Evolutionary conservation across 2,797 vertebrate genomes (phyloP).

Genomic region (Brachyalestes nurse): DNA sequence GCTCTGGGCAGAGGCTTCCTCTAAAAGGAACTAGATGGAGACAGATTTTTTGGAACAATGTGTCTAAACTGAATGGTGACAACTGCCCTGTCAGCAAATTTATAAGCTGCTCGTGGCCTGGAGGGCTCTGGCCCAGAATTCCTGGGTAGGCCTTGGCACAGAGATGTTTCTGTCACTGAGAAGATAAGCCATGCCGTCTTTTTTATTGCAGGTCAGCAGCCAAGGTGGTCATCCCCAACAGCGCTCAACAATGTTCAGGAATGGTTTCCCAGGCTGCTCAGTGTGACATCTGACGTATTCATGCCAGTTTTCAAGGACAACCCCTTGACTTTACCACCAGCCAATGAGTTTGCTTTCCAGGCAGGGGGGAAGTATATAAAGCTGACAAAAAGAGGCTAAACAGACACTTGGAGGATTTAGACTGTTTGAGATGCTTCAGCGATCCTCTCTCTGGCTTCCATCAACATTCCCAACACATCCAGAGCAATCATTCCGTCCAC

Average conservation of each 20-base stretch:
- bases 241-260: conserved; percentile 53
- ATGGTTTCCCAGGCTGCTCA: conserved; percentile 65
- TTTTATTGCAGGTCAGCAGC: neutral
- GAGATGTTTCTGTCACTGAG: neutral
- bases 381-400: conserved; percentile 68
- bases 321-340: conserved; percentile 59
- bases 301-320: conserved; percentile 52
- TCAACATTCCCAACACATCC: conserved; percentile 76
- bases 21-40: neutral
- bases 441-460: conserved; percentile 40
- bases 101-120: conserved; percentile 39
- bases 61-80: conserved; percentile 4
- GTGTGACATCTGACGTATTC: conserved; percentile 69
- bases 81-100: conserved; percentile 53
- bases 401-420: conserved; percentile 37
- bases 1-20: conserved; percentile 49
- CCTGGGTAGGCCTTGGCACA: neutral
- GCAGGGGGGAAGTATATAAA: conserved; percentile 63
- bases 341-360: conserved; percentile 69
- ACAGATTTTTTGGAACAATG: neutral
- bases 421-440: conserved; percentile 19
- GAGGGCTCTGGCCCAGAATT: neutral
- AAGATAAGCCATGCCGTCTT: neutral
- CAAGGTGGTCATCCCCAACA: neutral
- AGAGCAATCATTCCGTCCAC: conserved; percentile 65